These are phyloP conservation scores for Cacatua alba DNA, from an alignment of 2,113 vertebrate genomes.

Conservation along the genomic window DNA sequence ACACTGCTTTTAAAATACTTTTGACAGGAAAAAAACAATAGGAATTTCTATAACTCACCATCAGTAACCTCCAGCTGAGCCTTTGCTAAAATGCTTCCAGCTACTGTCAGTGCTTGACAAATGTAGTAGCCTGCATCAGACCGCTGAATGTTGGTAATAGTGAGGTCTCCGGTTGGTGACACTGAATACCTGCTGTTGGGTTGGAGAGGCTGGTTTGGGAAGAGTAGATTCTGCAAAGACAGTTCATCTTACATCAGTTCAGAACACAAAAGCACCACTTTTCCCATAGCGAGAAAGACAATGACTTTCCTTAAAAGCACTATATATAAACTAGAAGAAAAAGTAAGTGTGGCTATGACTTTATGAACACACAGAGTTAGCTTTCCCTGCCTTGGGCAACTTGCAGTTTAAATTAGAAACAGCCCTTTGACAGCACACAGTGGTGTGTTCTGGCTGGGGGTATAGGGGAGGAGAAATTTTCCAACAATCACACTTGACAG, in stretches of 20 bases:
- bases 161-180: constrained; percentile 92
- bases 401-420: constrained; percentile 28
- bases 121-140: constrained; percentile 95
- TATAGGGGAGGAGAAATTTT: background rate
- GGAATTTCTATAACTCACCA: constrained; percentile 79
- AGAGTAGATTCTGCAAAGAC: constrained; percentile 90
- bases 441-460: background rate
- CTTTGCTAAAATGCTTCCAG: constrained; percentile 97
- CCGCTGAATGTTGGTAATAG: constrained; percentile 91
- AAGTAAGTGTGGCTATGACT: background rate
- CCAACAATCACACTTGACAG: background rate
- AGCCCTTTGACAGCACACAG: background rate
- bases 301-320: background rate
- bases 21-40: constrained; percentile 1
- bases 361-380: background rate
- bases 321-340: background rate
- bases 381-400: constrained; percentile 10
- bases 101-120: constrained; percentile 97
- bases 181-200: constrained; percentile 93
- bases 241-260: constrained; percentile 50
- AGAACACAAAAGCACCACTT: background rate
- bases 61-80: constrained; percentile 99
- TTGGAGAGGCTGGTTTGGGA: constrained; percentile 96
- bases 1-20: background rate
- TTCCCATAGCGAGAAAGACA: background rate